Evolutionary conservation across 2,797 vertebrate genomes (phyloP).

Genomic region (Catostomus latipinnis): DNA sequence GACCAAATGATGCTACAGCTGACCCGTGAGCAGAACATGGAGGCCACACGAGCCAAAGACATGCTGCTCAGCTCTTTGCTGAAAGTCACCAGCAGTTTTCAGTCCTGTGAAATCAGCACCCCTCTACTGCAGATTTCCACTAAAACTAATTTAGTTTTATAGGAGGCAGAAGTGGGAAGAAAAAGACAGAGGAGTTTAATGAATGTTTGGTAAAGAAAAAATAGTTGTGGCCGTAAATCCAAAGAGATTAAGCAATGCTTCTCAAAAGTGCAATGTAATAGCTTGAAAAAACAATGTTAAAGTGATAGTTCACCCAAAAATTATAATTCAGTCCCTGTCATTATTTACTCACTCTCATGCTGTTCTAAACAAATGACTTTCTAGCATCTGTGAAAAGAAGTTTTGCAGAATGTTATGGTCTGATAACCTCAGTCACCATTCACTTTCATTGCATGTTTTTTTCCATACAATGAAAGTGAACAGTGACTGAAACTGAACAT

Average conservation of each 20-base stretch:
- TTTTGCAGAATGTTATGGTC: too few species aligned
- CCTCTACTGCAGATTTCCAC: conserved; percentile 92
- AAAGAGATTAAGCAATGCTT: background rate
- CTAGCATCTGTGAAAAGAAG: too few species aligned
- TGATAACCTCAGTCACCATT: too few species aligned
- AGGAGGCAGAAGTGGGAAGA: background rate
- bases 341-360: too few species aligned
- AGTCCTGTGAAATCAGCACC: conserved; percentile 92
- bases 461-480: too few species aligned
- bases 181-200: background rate
- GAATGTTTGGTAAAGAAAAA: background rate
- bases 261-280: background rate
- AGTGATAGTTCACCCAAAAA: background rate
- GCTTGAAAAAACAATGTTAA: background rate
- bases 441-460: too few species aligned
- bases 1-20: conserved; percentile 93
- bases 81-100: conserved; percentile 85
- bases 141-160: conserved; percentile 61
- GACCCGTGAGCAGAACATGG: conserved; percentile 90
- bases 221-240: background rate
- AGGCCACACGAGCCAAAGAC: conserved; percentile 89
- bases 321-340: too few species aligned
- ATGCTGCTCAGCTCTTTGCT: conserved; percentile 91
- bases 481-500: too few species aligned
- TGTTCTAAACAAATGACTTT: too few species aligned